Evolutionary conservation across 2,113 vertebrate species (phyloP).

Genomic region (Oreocharis arfaki): DNA sequence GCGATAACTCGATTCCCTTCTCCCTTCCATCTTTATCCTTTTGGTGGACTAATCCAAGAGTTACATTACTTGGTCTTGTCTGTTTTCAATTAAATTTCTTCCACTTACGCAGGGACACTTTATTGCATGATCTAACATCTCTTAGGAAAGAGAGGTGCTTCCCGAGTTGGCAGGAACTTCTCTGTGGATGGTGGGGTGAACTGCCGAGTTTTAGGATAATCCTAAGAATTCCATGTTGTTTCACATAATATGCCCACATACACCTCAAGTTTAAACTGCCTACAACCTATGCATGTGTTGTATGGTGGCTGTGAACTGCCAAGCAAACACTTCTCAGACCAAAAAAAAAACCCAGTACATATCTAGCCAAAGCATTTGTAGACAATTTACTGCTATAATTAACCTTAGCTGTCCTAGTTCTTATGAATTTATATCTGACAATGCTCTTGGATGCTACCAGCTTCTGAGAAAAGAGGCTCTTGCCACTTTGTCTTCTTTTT

Average conservation of each 20-base stretch:
- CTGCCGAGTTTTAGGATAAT: background rate
- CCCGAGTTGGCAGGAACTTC: background rate
- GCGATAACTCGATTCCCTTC: background rate
- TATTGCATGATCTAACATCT: background rate
- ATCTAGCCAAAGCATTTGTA: slow-evolving; percentile 4
- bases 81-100: background rate
- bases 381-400: slow-evolving; percentile 7
- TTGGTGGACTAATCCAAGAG: background rate
- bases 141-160: background rate
- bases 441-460: background rate
- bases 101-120: background rate
- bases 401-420: slow-evolving; percentile 24
- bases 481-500: background rate
- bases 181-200: background rate
- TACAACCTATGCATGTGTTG: background rate
- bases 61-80: background rate
- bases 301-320: background rate
- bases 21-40: background rate
- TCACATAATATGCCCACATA: background rate
- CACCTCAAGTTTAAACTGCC: background rate
- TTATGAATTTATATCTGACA: slow-evolving; percentile 10
- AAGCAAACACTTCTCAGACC: background rate
- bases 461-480: background rate
- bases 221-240: background rate
- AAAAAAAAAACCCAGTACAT: background rate